These are phyloP conservation scores for Glyptemys insculpta DNA, from an alignment of 2,797 vertebrate species.

Conservation along the genomic window DNA sequence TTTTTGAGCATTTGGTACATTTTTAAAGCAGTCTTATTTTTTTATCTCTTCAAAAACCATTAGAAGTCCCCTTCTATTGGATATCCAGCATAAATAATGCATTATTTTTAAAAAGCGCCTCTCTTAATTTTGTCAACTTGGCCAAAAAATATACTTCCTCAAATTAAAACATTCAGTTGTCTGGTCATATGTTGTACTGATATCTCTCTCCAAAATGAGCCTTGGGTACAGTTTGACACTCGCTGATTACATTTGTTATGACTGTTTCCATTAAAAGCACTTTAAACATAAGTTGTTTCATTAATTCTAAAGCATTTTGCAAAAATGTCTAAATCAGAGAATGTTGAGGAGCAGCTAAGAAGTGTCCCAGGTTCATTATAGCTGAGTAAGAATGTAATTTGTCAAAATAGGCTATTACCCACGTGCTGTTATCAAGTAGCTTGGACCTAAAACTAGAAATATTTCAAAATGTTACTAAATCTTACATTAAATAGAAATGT, in stretches of 20 bases:
- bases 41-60: slow-evolving; percentile 16
- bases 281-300: not conserved
- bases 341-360: not conserved
- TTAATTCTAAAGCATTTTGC: not conserved
- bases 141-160: not conserved
- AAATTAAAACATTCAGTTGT: not conserved
- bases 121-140: not conserved
- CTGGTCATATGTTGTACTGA: not conserved
- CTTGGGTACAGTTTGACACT: not conserved
- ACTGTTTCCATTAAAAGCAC: not conserved
- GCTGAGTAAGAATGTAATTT: not conserved
- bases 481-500: not conserved
- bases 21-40: not conserved
- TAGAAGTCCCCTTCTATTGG: not conserved
- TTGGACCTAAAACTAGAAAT: not conserved
- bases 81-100: not conserved
- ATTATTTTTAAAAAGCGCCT: not conserved
- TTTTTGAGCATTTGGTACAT: not conserved
- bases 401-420: not conserved
- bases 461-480: not conserved
- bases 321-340: not conserved
- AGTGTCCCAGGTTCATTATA: not conserved
- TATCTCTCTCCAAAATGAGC: not conserved
- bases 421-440: not conserved
- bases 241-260: not conserved